Conservation (phyloP, 2,888 invertebrate species). For the Agonopterix subpropinquella region DNA sequence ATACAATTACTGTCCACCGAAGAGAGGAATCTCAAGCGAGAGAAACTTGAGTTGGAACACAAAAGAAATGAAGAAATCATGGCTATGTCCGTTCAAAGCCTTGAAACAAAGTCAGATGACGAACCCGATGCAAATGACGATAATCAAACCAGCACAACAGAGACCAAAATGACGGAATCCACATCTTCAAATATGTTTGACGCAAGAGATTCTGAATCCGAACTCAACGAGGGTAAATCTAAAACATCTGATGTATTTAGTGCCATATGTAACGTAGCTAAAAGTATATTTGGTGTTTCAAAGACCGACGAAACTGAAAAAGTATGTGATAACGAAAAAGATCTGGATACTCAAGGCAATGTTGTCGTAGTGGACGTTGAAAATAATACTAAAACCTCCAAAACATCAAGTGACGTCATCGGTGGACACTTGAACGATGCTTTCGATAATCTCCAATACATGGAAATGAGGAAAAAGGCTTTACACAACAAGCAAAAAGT, state of each 20-base stretch:
- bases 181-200: constrained; percentile 10
- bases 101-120: constrained; percentile 34
- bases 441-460: constrained; percentile 45
- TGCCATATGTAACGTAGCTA: constrained; percentile 52
- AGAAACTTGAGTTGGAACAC: constrained; percentile 66
- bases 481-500: constrained; percentile 69
- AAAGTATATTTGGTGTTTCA: constrained; percentile 46
- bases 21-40: constrained; percentile 71
- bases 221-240: constrained; percentile 26
- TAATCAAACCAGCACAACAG: constrained; percentile 4
- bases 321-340: constrained; percentile 46
- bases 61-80: constrained; percentile 52
- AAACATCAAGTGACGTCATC: constrained; percentile 49
- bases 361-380: constrained; percentile 27
- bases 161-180: constrained; percentile 20
- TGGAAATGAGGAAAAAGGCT: constrained; percentile 56
- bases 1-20: constrained; percentile 66
- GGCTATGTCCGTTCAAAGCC: constrained; percentile 52
- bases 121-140: constrained; percentile 16
- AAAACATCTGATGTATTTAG: constrained; percentile 42
- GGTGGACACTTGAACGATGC: constrained; percentile 40
- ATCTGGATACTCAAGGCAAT: constrained; percentile 56
- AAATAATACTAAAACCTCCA: constrained; percentile 21
- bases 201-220: constrained; percentile 18
- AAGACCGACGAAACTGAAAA: constrained; percentile 25